Percentiles rank a stretch among this genome's conserved stretches.
Evolutionary conservation across 2,888 invertebrate genomes (phyloP).

Genomic region (Tineola bisselliella): DNA sequence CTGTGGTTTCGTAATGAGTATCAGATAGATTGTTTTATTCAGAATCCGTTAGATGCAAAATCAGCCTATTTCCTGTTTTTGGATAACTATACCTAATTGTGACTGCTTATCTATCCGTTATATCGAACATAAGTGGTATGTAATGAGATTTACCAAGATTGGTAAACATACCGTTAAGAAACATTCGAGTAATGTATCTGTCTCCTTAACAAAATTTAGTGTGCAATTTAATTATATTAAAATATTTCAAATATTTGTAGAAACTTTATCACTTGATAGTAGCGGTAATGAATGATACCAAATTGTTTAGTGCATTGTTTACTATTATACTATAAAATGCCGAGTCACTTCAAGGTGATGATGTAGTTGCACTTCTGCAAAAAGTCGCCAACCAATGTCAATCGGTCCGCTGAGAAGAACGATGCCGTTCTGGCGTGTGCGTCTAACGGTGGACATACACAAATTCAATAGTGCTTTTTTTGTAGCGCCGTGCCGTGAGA

Average conservation of each 20-base stretch:
- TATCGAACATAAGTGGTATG: conserved; percentile 7
- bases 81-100: conserved; percentile 5
- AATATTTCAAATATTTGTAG: too few relatives aligned
- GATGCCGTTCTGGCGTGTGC: conserved; percentile 38
- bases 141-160: conserved; percentile 9
- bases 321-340: conserved; percentile 34
- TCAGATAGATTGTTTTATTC: conserved; percentile 23
- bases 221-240: not conserved
- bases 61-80: conserved; percentile 26
- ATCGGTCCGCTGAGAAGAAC: conserved; percentile 15
- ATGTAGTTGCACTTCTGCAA: conserved; percentile 48
- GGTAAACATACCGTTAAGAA: conserved; percentile 21
- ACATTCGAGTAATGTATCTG: not conserved
- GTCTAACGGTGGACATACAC: conserved; percentile 54
- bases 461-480: conserved; percentile 55
- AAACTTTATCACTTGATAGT: too few relatives aligned
- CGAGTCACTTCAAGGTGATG: conserved; percentile 36
- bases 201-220: not conserved
- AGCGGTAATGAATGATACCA: not conserved
- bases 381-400: conserved; percentile 33
- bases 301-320: conserved; percentile 26
- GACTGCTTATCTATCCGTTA: conserved; percentile 1
- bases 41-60: conserved; percentile 35
- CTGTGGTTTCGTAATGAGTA: conserved; percentile 8
- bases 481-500: conserved; percentile 28